A percentile compares a stretch with the other conserved stretches of the same genome.
Conservation (phyloP, 64 coral and sea anemone species). For the Pocillopora damicornis region DNA sequence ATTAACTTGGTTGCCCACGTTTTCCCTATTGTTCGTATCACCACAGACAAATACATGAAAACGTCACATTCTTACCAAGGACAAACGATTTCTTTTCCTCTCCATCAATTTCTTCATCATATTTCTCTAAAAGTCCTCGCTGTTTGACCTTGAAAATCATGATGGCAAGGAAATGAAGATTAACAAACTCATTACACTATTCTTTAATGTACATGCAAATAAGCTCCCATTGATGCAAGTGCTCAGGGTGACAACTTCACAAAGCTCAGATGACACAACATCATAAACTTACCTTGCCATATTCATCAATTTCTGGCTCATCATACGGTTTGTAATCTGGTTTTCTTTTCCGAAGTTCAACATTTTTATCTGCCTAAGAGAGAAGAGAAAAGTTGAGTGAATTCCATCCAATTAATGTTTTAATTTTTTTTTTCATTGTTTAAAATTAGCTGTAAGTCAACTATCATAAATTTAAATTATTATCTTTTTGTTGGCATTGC, state of each 20-base stretch:
- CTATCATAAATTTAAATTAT: too few relatives aligned
- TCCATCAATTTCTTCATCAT: constrained; percentile 99
- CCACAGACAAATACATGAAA: not conserved
- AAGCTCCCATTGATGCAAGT: too few relatives aligned
- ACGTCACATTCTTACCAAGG: constrained; percentile 50
- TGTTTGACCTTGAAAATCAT: constrained; percentile 41
- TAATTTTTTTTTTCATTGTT: too few relatives aligned
- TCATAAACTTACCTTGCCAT: constrained; percentile 57
- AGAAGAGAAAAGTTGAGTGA: not conserved
- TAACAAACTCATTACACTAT: too few relatives aligned
- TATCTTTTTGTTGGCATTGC: too few relatives aligned
- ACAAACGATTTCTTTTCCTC: constrained; percentile 75
- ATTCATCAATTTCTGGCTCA: constrained; percentile 79
- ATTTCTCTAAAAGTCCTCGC: constrained; percentile 81
- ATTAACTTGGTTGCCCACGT: too few relatives aligned
- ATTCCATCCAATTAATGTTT: not conserved
- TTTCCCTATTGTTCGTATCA: not conserved
- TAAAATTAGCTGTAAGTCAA: too few relatives aligned
- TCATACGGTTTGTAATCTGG: constrained; percentile 93
- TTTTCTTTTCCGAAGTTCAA: constrained; percentile 82
- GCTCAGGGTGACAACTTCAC: too few relatives aligned
- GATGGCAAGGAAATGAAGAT: too few relatives aligned
- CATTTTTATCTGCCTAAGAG: constrained; percentile 78
- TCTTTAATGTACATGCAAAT: not conserved
- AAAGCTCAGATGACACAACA: too few relatives aligned